A percentile compares a stretch with the other conserved stretches of the same genome.
These are phyloP conservation scores for Pheosia tremula DNA, from an alignment of 2,888 invertebrate species.

Conservation along the genomic window DNA sequence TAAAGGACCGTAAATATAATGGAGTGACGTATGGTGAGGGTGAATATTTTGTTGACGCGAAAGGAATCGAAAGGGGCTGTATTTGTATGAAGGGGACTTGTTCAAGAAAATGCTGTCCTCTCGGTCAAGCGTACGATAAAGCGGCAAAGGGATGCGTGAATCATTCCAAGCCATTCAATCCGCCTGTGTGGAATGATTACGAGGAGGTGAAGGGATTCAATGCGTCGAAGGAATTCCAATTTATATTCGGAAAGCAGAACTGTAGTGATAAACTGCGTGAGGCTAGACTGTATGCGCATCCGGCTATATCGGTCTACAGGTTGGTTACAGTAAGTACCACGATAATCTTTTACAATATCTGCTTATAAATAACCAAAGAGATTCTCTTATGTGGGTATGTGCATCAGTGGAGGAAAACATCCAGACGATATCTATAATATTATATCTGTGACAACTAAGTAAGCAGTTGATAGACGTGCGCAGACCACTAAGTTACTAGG, in stretches of 20 bases:
- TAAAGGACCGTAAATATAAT: slow-evolving; percentile 23
- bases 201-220: slow-evolving; percentile 31
- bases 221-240: slow-evolving; percentile 49
- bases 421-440: too few relatives aligned
- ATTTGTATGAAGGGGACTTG: slow-evolving; percentile 52
- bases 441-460: too few relatives aligned
- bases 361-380: too few relatives aligned
- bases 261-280: slow-evolving; percentile 34
- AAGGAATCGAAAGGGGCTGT: slow-evolving; percentile 47
- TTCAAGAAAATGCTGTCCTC: slow-evolving; percentile 63
- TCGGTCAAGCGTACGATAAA: slow-evolving; percentile 47
- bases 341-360: too few relatives aligned
- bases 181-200: slow-evolving; percentile 51
- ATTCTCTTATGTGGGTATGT: too few relatives aligned
- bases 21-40: slow-evolving; percentile 44
- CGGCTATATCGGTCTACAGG: background rate
- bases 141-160: slow-evolving; percentile 42
- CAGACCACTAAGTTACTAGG: too few relatives aligned
- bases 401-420: too few relatives aligned
- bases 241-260: slow-evolving; percentile 49
- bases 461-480: too few relatives aligned
- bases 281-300: background rate
- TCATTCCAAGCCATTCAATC: slow-evolving; percentile 42
- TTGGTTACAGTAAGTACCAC: background rate
- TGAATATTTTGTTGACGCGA: slow-evolving; percentile 51